Percentiles rank a stretch among this genome's conserved stretches.
phyloP scores from a whole-genome alignment of 2,888 invertebrate species.

The Nomada fucata region DNA sequence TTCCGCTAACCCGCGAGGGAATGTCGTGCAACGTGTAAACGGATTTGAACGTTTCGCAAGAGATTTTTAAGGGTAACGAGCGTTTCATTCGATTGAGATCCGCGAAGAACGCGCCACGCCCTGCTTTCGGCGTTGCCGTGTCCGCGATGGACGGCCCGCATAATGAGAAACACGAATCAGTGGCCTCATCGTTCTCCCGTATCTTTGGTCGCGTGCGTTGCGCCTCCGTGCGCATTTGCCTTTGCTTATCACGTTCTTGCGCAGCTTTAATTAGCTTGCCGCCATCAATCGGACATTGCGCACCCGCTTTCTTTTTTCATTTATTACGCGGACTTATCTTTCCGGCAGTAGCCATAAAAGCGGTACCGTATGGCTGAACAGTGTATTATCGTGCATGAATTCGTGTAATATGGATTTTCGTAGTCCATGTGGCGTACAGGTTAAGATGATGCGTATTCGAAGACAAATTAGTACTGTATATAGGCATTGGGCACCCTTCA shows the following conservation, averaged over 20 bases:
- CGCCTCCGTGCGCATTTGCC: conserved; percentile 47
- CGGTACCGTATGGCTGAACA: not conserved
- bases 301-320: conserved; percentile 7
- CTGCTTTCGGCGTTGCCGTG: conserved; percentile 77
- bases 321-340: conserved; percentile 12
- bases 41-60: conserved; percentile 11
- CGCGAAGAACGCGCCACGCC: conserved; percentile 71
- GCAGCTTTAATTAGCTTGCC: conserved; percentile 63
- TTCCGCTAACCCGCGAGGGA: conserved; percentile 2
- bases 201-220: conserved; percentile 56
- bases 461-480: no score
- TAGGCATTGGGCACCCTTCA: no score
- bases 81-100: conserved; percentile 45
- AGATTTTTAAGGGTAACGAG: conserved; percentile 12
- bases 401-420: not conserved
- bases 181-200: conserved; percentile 54
- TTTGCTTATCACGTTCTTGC: conserved; percentile 58
- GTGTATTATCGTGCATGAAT: not conserved
- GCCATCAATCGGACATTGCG: conserved; percentile 52
- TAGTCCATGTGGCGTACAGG: not conserved
- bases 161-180: conserved; percentile 75
- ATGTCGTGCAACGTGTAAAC: conserved; percentile 3
- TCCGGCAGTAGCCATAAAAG: conserved; percentile 20
- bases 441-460: no score
- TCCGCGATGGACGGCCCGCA: conserved; percentile 72